Percentiles rank a stretch among this genome's conserved stretches.
These are phyloP conservation scores for Temnothorax rugatulus DNA, from an alignment of 2,888 invertebrate species.

Conservation along the genomic window DNA sequence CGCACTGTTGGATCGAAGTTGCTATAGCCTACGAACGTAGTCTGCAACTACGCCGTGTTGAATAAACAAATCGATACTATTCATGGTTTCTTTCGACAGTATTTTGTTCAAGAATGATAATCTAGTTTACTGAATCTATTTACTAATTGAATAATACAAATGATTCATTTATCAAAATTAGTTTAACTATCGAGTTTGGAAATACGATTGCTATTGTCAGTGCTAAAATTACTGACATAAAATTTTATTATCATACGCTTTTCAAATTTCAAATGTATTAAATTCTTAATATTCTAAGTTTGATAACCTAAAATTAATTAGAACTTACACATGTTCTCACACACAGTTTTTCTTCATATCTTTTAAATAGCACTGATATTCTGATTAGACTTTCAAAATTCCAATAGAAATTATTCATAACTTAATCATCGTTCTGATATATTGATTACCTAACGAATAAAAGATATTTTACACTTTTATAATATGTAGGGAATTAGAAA, in stretches of 20 bases:
- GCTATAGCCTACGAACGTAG: neutral
- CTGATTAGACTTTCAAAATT: neutral
- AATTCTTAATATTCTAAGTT: neutral
- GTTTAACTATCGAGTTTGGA: neutral
- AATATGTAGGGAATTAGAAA: neutral
- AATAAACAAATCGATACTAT: slow-evolving; percentile 45
- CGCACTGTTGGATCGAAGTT: slow-evolving; percentile 13
- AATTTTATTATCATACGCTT: neutral
- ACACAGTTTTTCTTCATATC: neutral
- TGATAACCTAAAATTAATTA: neutral
- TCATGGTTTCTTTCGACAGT: neutral
- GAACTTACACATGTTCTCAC: neutral
- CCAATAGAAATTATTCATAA: neutral
- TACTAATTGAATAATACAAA: neutral
- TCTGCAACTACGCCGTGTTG: slow-evolving; percentile 3
- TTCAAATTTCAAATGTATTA: neutral
- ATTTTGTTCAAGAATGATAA: neutral
- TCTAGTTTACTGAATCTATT: neutral
- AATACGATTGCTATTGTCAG: neutral
- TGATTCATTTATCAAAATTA: neutral
- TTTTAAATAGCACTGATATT: neutral
- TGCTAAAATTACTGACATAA: neutral
- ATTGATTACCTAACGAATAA: neutral
- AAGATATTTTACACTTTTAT: neutral
- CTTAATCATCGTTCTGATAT: neutral